A percentile compares a stretch with the other conserved stretches of the same genome.
phyloP scores from a whole-genome alignment of 2,797 vertebrate genomes.

The Holocentrus rufus region DNA sequence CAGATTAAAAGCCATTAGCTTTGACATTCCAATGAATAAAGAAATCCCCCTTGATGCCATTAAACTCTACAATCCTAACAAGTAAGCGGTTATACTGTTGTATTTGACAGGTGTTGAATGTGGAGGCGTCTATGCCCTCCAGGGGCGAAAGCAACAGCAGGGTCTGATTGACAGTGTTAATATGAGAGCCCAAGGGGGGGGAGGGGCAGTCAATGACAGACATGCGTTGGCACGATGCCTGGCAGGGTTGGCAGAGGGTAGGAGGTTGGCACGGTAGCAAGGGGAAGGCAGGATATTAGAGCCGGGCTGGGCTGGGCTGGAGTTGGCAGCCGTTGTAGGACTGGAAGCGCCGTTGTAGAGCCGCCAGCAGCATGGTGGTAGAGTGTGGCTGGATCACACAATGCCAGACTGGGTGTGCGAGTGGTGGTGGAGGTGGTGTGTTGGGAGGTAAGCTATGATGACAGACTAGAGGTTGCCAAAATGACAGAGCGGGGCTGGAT shows the following conservation, averaged over 20 bases:
- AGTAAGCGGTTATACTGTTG: conserved; percentile 42
- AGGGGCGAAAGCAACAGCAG: conserved; percentile 70
- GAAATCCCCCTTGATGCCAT: conserved; percentile 14
- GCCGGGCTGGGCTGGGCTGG: conserved; percentile 73
- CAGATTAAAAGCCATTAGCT: conserved; percentile 11
- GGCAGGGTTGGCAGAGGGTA: conserved; percentile 75
- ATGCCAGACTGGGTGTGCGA: conserved; percentile 77
- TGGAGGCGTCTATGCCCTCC: conserved; percentile 74
- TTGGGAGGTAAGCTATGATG: conserved; percentile 77
- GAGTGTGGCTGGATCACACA: conserved; percentile 78
- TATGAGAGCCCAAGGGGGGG: conserved; percentile 70
- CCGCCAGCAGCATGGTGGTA: conserved; percentile 74
- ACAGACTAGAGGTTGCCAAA: conserved; percentile 75
- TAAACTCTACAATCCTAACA: conserved; percentile 46
- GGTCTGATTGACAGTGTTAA: conserved; percentile 84
- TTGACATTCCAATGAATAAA: conserved; percentile 11
- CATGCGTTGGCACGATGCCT: conserved; percentile 71
- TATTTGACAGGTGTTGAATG: conserved; percentile 84
- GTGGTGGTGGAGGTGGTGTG: conserved; percentile 68
- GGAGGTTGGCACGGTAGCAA: conserved; percentile 79
- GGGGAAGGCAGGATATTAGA: conserved; percentile 81
- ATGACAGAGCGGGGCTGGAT: conserved; percentile 78
- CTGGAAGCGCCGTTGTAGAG: conserved; percentile 68
- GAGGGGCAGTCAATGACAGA: conserved; percentile 54
- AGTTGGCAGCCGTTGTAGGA: conserved; percentile 72